Base-by-base conservation (phyloP, 1,140 invertebrate species). In the Drosophila asahinai region DNA sequence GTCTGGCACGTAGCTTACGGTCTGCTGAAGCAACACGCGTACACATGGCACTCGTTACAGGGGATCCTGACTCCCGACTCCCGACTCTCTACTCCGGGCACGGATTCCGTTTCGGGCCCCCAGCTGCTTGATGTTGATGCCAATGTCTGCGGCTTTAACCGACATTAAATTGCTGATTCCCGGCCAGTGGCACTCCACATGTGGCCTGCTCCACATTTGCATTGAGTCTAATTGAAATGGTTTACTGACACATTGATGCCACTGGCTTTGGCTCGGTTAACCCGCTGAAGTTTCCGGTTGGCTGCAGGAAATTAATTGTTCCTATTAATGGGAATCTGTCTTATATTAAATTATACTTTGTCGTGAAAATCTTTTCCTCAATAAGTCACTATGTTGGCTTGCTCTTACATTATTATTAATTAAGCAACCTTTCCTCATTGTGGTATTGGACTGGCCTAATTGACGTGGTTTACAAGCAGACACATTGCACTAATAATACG, bases 1-100 rank as follows among this genome's bases (percentile, higher is more conserved):
- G 65, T 72, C 78, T 71, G 60, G 66, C 79, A 84, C 81, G 81
- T 86, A 86, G 48, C 70, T 72, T 71, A 68, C 83, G 75, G 82
- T 86, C 83, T 86, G 75, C 60, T 86, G 79, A 55, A 82, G 52
- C 82, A 81, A 67, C 77, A 77, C 61, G 64, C 59, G 79, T 59
- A 68, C 62, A 75, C 62, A 80, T 75, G 77, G 78, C 57, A 67
- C 79, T 78, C 52, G 74, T 63, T 70, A 62, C 40, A 51, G 40
- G 27, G 63, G 38, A 22, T 58, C 67, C 47, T 43, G 42, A 15
- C 25, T 15, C 22, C 22, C 14, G 48, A 22, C 15, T 49, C 22
- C 25, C n/a, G 51, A 27, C n/a, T 14, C 12, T 8, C 17, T 3
- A 11, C 43, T 19, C 40, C n/a, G 17, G 17, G 38, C 19, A 15